Base-by-base conservation (phyloP, 2,113 vertebrate species). In the Phainopepla nitens region DNA sequence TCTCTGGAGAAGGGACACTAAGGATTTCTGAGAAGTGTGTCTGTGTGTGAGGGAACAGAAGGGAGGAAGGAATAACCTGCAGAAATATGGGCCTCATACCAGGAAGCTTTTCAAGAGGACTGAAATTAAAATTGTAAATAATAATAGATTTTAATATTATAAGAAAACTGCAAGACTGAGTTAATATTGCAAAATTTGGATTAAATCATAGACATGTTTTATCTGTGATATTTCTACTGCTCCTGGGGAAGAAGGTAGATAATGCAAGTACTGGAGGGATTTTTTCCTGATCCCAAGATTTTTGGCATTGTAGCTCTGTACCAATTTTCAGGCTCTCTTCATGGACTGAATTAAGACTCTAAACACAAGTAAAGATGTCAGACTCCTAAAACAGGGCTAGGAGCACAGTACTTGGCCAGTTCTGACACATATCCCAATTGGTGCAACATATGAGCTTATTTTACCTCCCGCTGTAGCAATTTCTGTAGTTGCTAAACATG, bases 1-100 rank as follows among this genome's bases (percentile, higher is more conserved):
- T 56, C 41, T 51, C 31, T 33, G 29, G 15, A 69, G 54, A 82
- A 86, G 11, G 25, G 58, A 77, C 20, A 77, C 9, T 20, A 15
- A 47, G 18, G n/a, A 64, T 56, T 82, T 84, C 50, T 64, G 53
- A 44, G 29, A 27, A 0, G 0, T 33, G 10, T 29, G 13, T 56
- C 17, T 60, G 9, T 7, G 27, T 41, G 35, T 25, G 18, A 36
- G 5, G 24, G 12, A 91, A 75, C 0, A 75, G 45, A 70, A 51
- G 6, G 33, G 29, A 73, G 47, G 35, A 61, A 56, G 14, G 25
- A 89, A 56, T 20, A 86, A 77, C 36, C 14, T 41, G 60, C 11
- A 42, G 31, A 87, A 70, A 76, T 31, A 81, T 2, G 17, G 8
- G n/a, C n/a, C 25, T 73, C 7, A 0, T 21, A 77, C 47, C 4